Conservation (phyloP, 2,888 invertebrate species). For the Hoplodrina ambigua region DNA sequence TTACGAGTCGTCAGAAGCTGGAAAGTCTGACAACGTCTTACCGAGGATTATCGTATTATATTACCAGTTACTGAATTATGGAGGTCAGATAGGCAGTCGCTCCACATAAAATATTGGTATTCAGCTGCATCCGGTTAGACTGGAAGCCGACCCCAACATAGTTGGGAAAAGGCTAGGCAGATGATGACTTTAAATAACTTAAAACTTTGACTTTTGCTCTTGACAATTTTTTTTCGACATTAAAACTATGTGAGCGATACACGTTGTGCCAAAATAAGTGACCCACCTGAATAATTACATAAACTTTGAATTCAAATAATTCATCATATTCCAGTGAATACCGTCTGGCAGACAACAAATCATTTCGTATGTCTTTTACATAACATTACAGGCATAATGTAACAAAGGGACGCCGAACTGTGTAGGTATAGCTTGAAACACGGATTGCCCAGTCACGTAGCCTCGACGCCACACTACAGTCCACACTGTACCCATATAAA, state of each 20-base stretch:
- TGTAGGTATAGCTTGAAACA: slow-evolving; percentile 38
- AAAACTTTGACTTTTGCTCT: not conserved
- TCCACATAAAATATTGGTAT: too few species aligned
- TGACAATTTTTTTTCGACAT: not conserved
- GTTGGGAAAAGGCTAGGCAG: too few species aligned
- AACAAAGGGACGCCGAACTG: slow-evolving; percentile 54
- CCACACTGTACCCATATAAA: slow-evolving; percentile 53
- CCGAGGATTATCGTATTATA: too few species aligned
- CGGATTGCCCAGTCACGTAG: slow-evolving; percentile 49
- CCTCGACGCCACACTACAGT: slow-evolving; percentile 22
- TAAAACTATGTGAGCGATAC: not conserved
- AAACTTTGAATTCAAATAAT: slow-evolving; percentile 31
- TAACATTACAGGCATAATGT: slow-evolving; percentile 47
- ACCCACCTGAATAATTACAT: slow-evolving; percentile 18
- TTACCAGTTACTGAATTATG: too few species aligned
- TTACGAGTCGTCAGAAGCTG: too few species aligned
- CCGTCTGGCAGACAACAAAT: slow-evolving; percentile 48
- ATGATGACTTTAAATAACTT: not conserved
- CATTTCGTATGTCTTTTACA: slow-evolving; percentile 50
- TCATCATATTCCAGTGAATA: slow-evolving; percentile 42
- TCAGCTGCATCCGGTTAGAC: too few species aligned
- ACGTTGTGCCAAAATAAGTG: slow-evolving; percentile 15
- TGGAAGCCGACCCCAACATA: too few species aligned
- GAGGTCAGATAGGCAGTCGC: too few species aligned
- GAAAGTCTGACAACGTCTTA: too few species aligned